phyloP scores from a whole-genome alignment of 2,113 vertebrate species.

The Antigone vipio region DNA sequence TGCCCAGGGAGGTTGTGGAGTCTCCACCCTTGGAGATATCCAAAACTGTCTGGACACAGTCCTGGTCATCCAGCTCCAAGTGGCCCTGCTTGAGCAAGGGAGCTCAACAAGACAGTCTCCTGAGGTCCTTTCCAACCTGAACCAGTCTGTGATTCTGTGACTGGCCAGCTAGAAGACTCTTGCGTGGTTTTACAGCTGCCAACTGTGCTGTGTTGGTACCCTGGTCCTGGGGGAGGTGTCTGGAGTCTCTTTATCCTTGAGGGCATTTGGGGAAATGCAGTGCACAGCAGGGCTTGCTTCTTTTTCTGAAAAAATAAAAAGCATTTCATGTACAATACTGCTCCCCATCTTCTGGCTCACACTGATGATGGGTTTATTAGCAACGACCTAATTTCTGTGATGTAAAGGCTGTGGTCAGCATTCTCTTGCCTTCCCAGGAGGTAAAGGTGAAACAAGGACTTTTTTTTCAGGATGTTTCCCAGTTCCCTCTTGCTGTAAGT shows the following conservation, averaged over 20 bases:
- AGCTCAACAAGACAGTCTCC: background rate
- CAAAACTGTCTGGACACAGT: background rate
- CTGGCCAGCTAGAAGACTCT: background rate
- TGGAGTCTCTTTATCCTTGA: background rate
- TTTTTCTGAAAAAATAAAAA: background rate
- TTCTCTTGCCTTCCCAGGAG: background rate
- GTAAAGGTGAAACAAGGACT: background rate
- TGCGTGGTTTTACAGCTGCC: background rate
- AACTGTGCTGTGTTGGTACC: background rate
- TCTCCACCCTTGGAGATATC: background rate
- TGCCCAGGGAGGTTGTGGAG: background rate
- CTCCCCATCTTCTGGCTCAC: background rate
- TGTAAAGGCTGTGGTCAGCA: background rate
- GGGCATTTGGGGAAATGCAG: background rate
- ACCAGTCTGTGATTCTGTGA: background rate
- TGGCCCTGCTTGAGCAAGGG: background rate
- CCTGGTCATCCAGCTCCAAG: background rate
- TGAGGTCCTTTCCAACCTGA: background rate
- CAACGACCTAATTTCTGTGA: background rate
- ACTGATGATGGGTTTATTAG: rapidly evolving
- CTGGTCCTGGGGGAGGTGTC: background rate
- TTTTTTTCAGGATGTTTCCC: background rate
- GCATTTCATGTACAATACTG: background rate
- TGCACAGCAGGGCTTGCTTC: background rate
- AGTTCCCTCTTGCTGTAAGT: background rate